Conservation (phyloP, 2,888 invertebrate species). For the Stenodema calcarata region DNA sequence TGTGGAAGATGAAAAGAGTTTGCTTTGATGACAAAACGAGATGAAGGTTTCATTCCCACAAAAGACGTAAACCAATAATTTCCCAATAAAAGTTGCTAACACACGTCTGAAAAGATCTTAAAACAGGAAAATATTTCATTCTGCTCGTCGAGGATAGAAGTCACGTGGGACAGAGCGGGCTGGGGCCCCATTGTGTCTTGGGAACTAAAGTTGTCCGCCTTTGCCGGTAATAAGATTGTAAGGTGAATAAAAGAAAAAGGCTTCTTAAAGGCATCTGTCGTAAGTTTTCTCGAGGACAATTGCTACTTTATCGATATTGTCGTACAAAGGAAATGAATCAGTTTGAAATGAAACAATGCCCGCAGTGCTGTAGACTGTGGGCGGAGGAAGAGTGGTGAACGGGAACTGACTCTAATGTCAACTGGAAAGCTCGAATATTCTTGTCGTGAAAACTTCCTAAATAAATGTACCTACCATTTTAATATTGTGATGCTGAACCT, state of each 20-base stretch:
- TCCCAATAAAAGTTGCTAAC: background rate
- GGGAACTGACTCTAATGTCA: too few species aligned
- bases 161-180: background rate
- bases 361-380: background rate
- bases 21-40: background rate
- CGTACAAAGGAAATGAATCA: background rate
- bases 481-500: too few species aligned
- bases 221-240: background rate
- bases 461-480: too few species aligned
- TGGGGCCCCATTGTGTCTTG: background rate
- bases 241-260: background rate
- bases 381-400: background rate
- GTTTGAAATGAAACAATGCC: background rate
- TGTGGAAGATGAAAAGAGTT: too few species aligned
- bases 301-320: background rate
- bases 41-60: background rate
- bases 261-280: background rate
- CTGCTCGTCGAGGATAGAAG: background rate
- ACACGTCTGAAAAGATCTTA: background rate
- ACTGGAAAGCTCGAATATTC: too few species aligned
- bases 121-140: background rate
- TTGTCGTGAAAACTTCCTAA: too few species aligned
- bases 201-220: background rate
- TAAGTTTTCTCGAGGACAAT: background rate
- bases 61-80: background rate